These are phyloP conservation scores for Drosophila neotestacea DNA, from an alignment of 2,888 invertebrate species.

Conservation along the genomic window DNA sequence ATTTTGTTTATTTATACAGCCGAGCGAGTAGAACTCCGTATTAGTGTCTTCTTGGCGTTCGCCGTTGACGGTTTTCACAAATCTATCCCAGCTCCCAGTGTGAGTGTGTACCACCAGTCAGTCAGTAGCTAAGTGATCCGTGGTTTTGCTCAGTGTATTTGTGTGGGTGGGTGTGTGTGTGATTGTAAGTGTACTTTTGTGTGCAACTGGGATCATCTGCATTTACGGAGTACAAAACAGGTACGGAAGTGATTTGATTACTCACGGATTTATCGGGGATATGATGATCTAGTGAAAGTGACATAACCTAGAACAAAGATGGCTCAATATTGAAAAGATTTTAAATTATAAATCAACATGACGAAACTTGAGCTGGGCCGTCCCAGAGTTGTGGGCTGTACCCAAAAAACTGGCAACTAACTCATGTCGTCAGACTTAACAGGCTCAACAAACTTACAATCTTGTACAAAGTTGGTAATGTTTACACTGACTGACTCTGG, in stretches of 20 bases:
- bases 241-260: constrained; percentile 71
- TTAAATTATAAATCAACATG: constrained; percentile 13
- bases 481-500: constrained; percentile 29
- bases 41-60: constrained; percentile 83
- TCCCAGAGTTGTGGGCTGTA: constrained; percentile 10
- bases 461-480: constrained; percentile 32
- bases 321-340: neutral
- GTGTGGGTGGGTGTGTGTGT: constrained; percentile 36
- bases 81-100: constrained; percentile 42
- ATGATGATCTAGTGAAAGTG: constrained; percentile 43
- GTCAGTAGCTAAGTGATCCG: constrained; percentile 39
- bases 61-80: constrained; percentile 65
- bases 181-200: constrained; percentile 6
- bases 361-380: constrained; percentile 7
- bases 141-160: constrained; percentile 32
- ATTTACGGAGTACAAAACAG: constrained; percentile 47
- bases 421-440: constrained; percentile 18
- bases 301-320: constrained; percentile 4
- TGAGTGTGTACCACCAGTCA: constrained; percentile 23
- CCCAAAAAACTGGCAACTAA: constrained; percentile 14
- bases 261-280: constrained; percentile 11
- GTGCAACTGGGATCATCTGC: constrained; percentile 28
- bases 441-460: constrained; percentile 20
- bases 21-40: constrained; percentile 76
- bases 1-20: constrained; percentile 83